A percentile compares a stretch with the other conserved stretches of the same genome.
Conservation (phyloP, 2,113 vertebrate species). For the Lichenostomus cassidix region DNA sequence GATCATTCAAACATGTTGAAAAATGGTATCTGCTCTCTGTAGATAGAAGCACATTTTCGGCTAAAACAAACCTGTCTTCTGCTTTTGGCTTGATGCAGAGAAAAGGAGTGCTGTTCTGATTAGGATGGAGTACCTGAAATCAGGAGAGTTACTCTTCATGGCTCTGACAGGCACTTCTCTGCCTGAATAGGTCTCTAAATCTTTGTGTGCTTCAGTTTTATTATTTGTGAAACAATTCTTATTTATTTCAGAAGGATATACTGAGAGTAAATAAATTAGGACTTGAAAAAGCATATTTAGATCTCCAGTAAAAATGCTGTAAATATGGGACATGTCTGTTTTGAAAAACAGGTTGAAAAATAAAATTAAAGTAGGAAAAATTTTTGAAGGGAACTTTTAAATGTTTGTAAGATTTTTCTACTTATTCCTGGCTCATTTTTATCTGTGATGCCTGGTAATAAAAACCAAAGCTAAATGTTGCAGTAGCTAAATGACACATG, state of each 20-base stretch:
- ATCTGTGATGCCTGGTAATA: not conserved
- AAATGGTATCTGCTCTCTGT: not conserved
- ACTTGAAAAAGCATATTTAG: not conserved
- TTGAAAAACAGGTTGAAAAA: not conserved
- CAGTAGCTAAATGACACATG: not conserved
- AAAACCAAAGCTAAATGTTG: not conserved
- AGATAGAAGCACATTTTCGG: not conserved
- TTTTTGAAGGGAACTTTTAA: not conserved
- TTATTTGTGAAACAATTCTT: not conserved
- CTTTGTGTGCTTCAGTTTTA: not conserved
- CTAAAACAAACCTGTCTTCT: slow-evolving; percentile 28
- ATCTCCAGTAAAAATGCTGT: not conserved
- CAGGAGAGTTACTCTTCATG: not conserved
- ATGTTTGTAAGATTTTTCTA: not conserved
- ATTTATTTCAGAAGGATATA: not conserved
- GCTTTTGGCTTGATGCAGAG: slow-evolving; percentile 5
- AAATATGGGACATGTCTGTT: not conserved
- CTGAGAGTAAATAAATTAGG: not conserved
- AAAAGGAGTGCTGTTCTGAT: not conserved
- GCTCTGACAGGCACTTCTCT: not conserved
- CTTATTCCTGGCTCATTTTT: not conserved
- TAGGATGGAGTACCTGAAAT: not conserved
- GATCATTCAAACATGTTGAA: not conserved
- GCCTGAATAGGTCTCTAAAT: not conserved
- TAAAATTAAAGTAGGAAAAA: not conserved